phyloP scores from a whole-genome alignment of 2,888 invertebrate genomes.

The Parnassius mnemosyne region DNA sequence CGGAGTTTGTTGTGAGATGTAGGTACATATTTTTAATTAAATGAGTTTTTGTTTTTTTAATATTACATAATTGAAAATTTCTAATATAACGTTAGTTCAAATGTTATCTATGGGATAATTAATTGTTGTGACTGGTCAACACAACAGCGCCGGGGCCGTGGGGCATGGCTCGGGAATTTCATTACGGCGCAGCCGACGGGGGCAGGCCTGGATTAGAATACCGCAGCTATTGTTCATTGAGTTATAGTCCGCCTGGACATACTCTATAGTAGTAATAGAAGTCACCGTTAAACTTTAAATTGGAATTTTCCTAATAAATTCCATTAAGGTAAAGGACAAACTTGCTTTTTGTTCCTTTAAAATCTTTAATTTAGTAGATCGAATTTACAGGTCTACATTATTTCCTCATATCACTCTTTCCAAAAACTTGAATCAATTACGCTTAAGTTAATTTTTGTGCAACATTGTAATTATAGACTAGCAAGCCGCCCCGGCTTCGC shows the following conservation, averaged over 20 bases:
- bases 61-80: conserved; percentile 20
- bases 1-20: no score
- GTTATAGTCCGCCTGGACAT: conserved; percentile 49
- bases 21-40: no score
- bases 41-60: conserved; percentile 2
- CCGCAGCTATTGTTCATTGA: conserved; percentile 67
- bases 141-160: conserved; percentile 40
- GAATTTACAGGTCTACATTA: no score
- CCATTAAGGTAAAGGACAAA: not conserved
- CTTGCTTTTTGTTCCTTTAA: no score
- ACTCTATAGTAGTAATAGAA: conserved; percentile 43
- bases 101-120: conserved; percentile 31
- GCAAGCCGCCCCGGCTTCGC: no score
- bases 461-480: no score
- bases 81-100: conserved; percentile 4
- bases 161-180: conserved; percentile 63
- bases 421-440: no score
- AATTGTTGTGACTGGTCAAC: conserved; percentile 39
- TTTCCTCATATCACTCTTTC: no score
- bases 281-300: conserved; percentile 29
- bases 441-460: no score
- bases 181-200: conserved; percentile 53
- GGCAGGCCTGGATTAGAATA: conserved; percentile 59
- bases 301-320: conserved; percentile 24
- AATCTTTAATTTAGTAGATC: no score